Conservation (phyloP, 2,797 vertebrate species). For the Oryzias dopingdopingensis region DNA sequence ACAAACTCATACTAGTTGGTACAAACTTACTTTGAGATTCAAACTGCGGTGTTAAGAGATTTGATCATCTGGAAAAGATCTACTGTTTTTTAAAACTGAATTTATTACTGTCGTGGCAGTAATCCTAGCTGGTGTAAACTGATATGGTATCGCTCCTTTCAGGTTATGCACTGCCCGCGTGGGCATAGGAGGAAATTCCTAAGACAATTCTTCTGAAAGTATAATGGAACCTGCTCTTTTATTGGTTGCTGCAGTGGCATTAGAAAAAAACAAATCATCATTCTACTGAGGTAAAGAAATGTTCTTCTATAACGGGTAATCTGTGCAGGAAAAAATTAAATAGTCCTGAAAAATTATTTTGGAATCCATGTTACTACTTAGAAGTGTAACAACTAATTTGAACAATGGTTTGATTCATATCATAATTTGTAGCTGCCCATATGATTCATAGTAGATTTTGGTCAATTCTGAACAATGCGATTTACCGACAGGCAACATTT, state of each 20-base stretch:
- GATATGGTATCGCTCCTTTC: slow-evolving; percentile 41
- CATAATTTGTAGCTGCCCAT: too few relatives aligned
- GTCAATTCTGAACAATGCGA: too few relatives aligned
- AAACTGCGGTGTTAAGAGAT: slow-evolving; percentile 38
- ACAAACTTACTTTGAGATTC: slow-evolving; percentile 10
- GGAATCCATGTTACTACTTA: too few relatives aligned
- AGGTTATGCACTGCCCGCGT: slow-evolving; percentile 21
- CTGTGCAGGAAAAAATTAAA: too few relatives aligned
- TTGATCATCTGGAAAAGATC: slow-evolving; percentile 50
- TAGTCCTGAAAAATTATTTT: too few relatives aligned
- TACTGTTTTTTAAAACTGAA: slow-evolving; percentile 34
- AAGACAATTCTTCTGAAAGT: slow-evolving; percentile 36
- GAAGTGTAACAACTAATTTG: too few relatives aligned
- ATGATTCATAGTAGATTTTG: too few relatives aligned
- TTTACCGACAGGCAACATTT: too few relatives aligned
- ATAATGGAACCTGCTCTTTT: slow-evolving; percentile 18
- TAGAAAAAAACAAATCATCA: slow-evolving; percentile 2
- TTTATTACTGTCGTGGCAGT: slow-evolving; percentile 40
- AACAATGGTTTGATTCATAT: too few relatives aligned
- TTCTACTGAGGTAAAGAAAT: background rate
- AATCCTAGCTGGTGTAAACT: slow-evolving; percentile 38
- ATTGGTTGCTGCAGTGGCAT: slow-evolving; percentile 1
- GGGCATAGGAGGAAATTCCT: slow-evolving; percentile 44
- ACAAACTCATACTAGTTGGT: slow-evolving; percentile 40
- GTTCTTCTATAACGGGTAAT: too few relatives aligned